A percentile compares a stretch with the other conserved stretches of the same genome.
Evolutionary conservation across 2,797 vertebrate genomes (phyloP).

Genomic region (Hemitrygon akajei): DNA sequence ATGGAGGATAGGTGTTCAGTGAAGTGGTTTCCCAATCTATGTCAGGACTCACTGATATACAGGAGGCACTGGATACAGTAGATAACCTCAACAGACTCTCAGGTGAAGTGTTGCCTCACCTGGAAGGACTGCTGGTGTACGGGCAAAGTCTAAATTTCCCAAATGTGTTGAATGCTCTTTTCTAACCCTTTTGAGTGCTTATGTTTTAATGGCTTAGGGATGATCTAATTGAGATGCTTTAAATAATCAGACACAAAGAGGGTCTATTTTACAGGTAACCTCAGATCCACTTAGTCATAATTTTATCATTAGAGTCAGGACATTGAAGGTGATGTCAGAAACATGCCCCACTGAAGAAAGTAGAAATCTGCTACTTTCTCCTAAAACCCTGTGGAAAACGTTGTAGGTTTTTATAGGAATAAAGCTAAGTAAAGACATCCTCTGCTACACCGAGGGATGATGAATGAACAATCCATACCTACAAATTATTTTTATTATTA

Average conservation of each 20-base stretch:
- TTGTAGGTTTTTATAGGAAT: not conserved
- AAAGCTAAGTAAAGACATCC: not conserved
- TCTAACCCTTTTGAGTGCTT: not conserved
- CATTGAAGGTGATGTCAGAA: not conserved
- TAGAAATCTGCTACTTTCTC: not conserved
- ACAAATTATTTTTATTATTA: not conserved
- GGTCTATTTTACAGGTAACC: not conserved
- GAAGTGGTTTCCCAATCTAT: too few species aligned
- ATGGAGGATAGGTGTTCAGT: too few species aligned
- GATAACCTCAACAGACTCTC: too few species aligned
- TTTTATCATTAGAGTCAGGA: not conserved
- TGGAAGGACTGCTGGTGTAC: not conserved
- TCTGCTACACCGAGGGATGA: not conserved
- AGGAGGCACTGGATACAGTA: too few species aligned
- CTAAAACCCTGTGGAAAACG: not conserved
- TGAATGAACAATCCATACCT: not conserved
- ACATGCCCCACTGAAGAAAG: not conserved
- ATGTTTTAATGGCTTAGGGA: not conserved
- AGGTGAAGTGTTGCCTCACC: too few species aligned
- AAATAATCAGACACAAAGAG: not conserved
- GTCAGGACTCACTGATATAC: too few species aligned
- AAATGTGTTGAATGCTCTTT: not conserved
- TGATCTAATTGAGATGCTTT: not conserved
- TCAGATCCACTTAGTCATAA: not conserved
- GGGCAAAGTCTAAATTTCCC: not conserved